Evolutionary conservation across 2,113 vertebrate genomes (phyloP).

Genomic region (Ciconia stormi): DNA sequence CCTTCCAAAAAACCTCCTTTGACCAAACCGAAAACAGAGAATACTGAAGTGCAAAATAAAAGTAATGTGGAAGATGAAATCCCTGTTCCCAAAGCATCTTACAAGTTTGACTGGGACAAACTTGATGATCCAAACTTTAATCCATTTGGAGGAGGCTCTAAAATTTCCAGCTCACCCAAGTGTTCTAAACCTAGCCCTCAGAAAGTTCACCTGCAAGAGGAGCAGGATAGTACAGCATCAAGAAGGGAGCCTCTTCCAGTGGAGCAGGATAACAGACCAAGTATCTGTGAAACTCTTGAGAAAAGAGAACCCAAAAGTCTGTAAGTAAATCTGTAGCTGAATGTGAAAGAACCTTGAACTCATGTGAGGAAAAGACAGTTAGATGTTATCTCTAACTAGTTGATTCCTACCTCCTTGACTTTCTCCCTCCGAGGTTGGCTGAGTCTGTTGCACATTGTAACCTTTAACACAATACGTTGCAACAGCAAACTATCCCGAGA

Average conservation of each 20-base stretch:
- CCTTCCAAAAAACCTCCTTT: slow-evolving; percentile 38
- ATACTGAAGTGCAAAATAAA: neutral
- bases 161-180: slow-evolving; percentile 66
- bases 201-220: neutral
- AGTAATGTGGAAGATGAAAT: neutral
- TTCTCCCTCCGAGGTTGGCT: rapidly evolving
- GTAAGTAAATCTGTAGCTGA: slow-evolving; percentile 36
- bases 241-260: neutral
- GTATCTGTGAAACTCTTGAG: neutral
- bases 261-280: neutral
- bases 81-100: slow-evolving; percentile 66
- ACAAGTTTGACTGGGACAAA: slow-evolving; percentile 73
- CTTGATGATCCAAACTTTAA: slow-evolving; percentile 81
- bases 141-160: slow-evolving; percentile 69
- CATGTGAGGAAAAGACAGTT: neutral
- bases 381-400: neutral
- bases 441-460: neutral
- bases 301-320: neutral
- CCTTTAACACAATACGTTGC: neutral
- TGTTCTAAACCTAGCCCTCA: neutral
- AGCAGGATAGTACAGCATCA: neutral
- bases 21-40: neutral
- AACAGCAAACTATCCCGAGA: neutral
- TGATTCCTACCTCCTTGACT: neutral
- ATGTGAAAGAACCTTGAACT: neutral